Evolutionary conservation across 2,888 invertebrate species (phyloP).

Genomic region (Lepidochrysops patricia): DNA sequence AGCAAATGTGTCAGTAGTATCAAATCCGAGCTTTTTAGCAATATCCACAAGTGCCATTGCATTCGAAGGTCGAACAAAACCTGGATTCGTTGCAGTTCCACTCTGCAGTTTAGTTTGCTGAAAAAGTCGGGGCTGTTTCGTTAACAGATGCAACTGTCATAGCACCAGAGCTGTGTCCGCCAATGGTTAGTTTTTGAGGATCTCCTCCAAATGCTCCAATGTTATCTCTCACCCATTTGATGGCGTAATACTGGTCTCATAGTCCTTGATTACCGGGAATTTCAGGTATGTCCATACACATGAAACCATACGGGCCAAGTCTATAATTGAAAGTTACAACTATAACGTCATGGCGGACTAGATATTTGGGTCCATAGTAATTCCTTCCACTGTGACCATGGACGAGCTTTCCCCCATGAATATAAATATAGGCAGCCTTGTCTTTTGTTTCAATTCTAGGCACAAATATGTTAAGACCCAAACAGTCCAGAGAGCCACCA

Average conservation of each 20-base stretch:
- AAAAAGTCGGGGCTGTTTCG: neutral
- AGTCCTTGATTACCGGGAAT: constrained; percentile 32
- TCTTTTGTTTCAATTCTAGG: neutral
- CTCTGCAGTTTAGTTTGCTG: constrained; percentile 11
- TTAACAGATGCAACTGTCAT: constrained; percentile 4
- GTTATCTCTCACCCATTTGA: constrained; percentile 32
- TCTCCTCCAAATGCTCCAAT: constrained; percentile 33
- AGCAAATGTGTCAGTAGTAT: neutral
- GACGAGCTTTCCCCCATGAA: neutral
- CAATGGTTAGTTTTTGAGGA: constrained; percentile 18
- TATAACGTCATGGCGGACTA: constrained; percentile 24
- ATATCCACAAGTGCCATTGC: neutral
- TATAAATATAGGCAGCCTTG: constrained; percentile 3
- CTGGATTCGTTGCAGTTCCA: neutral
- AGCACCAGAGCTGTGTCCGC: constrained; percentile 8
- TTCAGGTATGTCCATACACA: constrained; percentile 40
- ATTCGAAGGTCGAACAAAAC: neutral
- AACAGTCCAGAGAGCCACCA: neutral
- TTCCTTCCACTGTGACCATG: neutral
- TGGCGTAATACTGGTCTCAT: constrained; percentile 31
- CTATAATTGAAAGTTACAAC: constrained; percentile 47
- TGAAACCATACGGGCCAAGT: constrained; percentile 32
- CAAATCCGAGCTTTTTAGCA: neutral
- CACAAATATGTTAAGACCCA: constrained; percentile 6
- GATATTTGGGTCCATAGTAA: neutral